Evolutionary conservation across 2,113 vertebrate species (phyloP), one percentile per base, ranked within the genome.

Genomic region (Urocynchramus pylzowi): DNA sequence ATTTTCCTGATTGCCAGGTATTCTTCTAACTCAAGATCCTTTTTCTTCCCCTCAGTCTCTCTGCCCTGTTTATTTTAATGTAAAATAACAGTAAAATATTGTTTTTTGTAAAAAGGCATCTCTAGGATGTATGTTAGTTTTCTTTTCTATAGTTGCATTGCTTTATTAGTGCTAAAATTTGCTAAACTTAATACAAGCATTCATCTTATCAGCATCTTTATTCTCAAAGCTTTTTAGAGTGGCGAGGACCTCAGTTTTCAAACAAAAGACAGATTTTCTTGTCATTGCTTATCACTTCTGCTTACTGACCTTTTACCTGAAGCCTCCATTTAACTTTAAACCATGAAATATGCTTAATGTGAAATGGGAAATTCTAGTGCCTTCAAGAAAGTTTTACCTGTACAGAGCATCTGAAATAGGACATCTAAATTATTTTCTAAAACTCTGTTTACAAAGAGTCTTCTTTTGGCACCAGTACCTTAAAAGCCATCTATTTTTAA

Each of bases 11-110:
- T 18, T 69, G 16, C 5, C 31, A 28, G 27, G 21, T 35, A 16
- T 79, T 57, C 41, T 60, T 68, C 44, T 37, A 69, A 31, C 18
- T 70, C 52, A 31, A 65, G 35, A 24, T 35, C 3, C 2, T 24
- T 35, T 54, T 24, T 4, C 1, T 3, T 3, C 6, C 1, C 1
- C 7, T 12, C 14, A 18, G 10, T n/a, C 5, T 87, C 6, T 16
- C 19, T 3, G 0, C 1, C 1, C 3, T 4, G 0, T 27, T 37
- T 35, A 35, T 57, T 57, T 24, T 4, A 53, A 84, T 31, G 39
- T 35, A 60, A 71, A 68, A 59, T 76, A 60, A n/a, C 13, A 76
- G 18, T 47, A 24, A 71, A 86, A 54, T 4, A 47, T 45, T 80
- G 5, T 1, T 71, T 81, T 81, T 60, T 63, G 2, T 79, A 28